Percentiles rank a stretch among this genome's conserved stretches.
Conservation (phyloP, 2,797 vertebrate species). For the Lutjanus argentimaculatus region DNA sequence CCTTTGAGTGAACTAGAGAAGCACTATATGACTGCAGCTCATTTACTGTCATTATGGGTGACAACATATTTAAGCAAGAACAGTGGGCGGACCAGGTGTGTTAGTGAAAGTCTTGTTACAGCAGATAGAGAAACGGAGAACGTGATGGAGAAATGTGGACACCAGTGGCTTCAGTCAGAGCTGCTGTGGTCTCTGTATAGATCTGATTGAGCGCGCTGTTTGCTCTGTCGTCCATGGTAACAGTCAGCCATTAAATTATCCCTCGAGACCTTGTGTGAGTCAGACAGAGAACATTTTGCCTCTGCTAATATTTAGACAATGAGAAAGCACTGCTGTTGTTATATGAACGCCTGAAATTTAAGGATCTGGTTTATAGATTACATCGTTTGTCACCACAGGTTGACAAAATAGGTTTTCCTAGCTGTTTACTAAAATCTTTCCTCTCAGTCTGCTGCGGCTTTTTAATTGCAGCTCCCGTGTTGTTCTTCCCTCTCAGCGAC, state of each 20-base stretch:
- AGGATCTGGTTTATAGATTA: not conserved
- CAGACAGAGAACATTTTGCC: constrained; percentile 39
- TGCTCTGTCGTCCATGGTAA: constrained; percentile 60
- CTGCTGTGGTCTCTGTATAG: constrained; percentile 34
- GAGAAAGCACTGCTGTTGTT: constrained; percentile 1
- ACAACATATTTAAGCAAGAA: not conserved
- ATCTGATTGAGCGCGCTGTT: constrained; percentile 44
- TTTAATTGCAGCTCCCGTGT: constrained; percentile 38
- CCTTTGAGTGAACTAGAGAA: too few relatives aligned
- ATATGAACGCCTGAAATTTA: not conserved
- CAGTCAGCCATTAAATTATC: constrained; percentile 34
- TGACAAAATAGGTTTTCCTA: not conserved
- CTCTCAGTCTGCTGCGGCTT: not conserved
- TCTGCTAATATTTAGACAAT: constrained; percentile 27
- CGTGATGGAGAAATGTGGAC: not conserved
- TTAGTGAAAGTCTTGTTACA: constrained; percentile 9
- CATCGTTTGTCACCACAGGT: not conserved
- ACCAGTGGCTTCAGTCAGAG: constrained; percentile 29
- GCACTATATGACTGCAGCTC: too few relatives aligned
- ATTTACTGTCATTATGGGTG: too few relatives aligned
- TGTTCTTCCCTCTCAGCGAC: constrained; percentile 14
- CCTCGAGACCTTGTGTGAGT: constrained; percentile 35
- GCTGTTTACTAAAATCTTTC: constrained; percentile 12
- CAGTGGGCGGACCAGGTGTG: not conserved
- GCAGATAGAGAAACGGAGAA: not conserved